Conservation (phyloP, 2,888 invertebrate genomes). For the Tenthredo mesomela region DNA sequence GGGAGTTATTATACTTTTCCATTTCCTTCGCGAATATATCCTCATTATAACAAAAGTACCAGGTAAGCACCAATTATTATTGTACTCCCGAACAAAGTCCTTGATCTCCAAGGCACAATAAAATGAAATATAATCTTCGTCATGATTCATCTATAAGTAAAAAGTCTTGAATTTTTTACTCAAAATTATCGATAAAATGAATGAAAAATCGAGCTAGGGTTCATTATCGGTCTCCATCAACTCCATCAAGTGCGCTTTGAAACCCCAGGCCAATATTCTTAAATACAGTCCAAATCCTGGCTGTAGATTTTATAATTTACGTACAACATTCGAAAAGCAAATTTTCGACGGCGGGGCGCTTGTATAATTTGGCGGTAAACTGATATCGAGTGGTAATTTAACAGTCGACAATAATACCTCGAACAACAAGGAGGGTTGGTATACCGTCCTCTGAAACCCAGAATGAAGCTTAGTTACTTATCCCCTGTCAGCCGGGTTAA, state of each 20-base stretch:
- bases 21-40: not conserved
- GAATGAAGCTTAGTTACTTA: not conserved
- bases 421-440: not conserved
- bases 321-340: not conserved
- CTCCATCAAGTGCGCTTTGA: no score
- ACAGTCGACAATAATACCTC: slow-evolving; percentile 23
- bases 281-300: not conserved
- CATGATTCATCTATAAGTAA: not conserved
- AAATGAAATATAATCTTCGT: not conserved
- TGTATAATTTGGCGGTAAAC: not conserved
- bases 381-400: not conserved
- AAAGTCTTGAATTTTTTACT: no score
- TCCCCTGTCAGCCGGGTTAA: slow-evolving; percentile 26
- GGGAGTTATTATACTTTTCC: not conserved
- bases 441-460: not conserved
- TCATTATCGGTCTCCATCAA: no score
- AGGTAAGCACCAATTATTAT: slow-evolving; percentile 6
- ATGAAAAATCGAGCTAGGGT: no score
- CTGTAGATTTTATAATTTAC: not conserved
- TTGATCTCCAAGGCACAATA: not conserved
- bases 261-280: no score
- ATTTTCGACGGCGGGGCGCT: not conserved
- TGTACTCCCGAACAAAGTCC: not conserved
- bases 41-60: not conserved
- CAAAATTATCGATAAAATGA: no score